These are phyloP conservation scores for Mionectes olivaceus DNA, from an alignment of 2,797 vertebrate genomes.

Conservation along the genomic window DNA sequence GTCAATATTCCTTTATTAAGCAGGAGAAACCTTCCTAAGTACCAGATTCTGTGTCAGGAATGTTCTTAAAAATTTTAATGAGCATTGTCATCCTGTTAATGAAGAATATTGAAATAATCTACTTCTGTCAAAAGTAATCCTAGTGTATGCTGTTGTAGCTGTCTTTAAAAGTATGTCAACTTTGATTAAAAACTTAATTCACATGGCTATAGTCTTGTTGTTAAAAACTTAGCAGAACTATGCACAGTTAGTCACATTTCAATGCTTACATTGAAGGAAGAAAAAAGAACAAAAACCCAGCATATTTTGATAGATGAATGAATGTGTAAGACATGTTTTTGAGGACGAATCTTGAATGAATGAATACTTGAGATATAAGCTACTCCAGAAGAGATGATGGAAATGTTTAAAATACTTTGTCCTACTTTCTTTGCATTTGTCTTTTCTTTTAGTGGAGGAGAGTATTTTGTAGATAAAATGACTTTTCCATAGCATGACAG, in stretches of 20 bases:
- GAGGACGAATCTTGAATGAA: not conserved
- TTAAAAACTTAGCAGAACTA: not conserved
- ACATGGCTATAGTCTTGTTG: not conserved
- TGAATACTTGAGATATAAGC: not conserved
- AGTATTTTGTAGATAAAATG: conserved; percentile 13
- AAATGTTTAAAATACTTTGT: conserved; percentile 24
- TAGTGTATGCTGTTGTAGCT: not conserved
- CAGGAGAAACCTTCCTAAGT: not conserved
- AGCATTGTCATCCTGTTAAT: not conserved
- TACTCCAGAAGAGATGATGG: not conserved
- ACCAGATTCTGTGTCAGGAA: not conserved
- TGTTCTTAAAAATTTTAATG: not conserved
- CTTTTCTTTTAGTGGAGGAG: not conserved
- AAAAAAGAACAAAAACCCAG: not conserved
- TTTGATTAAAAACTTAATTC: not conserved
- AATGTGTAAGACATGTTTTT: not conserved
- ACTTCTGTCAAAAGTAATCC: not conserved
- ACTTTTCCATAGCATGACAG: conserved; percentile 7
- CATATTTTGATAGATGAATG: not conserved
- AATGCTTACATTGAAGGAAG: not conserved
- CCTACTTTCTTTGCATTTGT: conserved; percentile 31
- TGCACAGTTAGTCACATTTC: not conserved
- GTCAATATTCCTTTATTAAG: not conserved
- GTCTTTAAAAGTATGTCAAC: not conserved
- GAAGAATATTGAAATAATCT: not conserved